Base-by-base conservation (phyloP, 2,888 invertebrate species). In the Eupithecia subfuscata region DNA sequence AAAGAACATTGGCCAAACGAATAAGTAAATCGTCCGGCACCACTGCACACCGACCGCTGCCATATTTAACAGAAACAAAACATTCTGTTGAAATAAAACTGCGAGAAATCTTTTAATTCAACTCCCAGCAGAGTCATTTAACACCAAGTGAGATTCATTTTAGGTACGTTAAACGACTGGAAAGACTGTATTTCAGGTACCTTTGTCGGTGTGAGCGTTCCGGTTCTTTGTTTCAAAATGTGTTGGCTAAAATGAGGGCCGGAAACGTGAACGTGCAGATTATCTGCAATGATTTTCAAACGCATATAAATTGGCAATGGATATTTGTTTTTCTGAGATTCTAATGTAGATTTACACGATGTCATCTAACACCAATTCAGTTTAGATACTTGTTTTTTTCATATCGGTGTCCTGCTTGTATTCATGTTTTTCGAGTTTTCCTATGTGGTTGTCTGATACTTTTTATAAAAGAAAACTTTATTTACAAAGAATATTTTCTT, bases 91-190 rank as follows among this genome's bases (percentile, higher is more conserved):
- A 71, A 70, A 73, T 70, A 72, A 74, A 70, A 70, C 56, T 69
- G 60, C 43, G 40, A 63, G 14, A 78, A 76, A 71, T 75, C 75
- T 78, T 76, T 79, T 76, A 76, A 80, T 78, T 79, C 60, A 75
- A 70, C 73, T 74, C 75, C 72, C 77, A 48, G 69, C 40, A 65
- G 75, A 75, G 69, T 48, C 75, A 79, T 78, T 77, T 74, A 75
- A 65, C 69, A 69, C 64, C 69, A 75, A 78, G 70, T 75, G 75
- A 76, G 74, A 74, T 80, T 73, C 48, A 78, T 75, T 79, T 69
- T 67, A 72, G 60, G 68, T 48, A 74, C 60, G 75, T 72, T 74
- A 70, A 75, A 75, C 76, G 45, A 65, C 73, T 43, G 40, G 71
- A 70, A 67, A 67, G 45, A 37, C 52, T 63, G 68, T 25, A 68